phyloP scores from a whole-genome alignment of 2,113 vertebrate species.

The Puma concolor region DNA sequence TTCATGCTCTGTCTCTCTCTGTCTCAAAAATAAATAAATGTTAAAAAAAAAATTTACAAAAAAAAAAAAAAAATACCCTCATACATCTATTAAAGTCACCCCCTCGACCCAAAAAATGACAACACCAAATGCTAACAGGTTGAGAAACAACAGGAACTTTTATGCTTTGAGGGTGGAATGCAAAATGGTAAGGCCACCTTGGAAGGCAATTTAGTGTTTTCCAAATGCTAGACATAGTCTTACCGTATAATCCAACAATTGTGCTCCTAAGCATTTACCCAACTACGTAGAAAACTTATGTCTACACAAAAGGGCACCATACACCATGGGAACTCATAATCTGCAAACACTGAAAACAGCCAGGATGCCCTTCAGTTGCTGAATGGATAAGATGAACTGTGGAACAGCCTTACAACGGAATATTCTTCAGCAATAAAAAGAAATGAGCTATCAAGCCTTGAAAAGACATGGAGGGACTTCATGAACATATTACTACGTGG shows the following conservation, averaged over 20 bases:
- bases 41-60: too few relatives aligned
- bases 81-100: background rate
- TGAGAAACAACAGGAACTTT: background rate
- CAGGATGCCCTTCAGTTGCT: too few relatives aligned
- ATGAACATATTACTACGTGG: too few relatives aligned
- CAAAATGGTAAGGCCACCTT: background rate
- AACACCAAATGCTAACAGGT: background rate
- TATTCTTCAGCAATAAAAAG: background rate
- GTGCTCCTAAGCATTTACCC: background rate
- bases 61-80: background rate
- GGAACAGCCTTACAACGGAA: too few relatives aligned
- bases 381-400: background rate
- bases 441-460: background rate
- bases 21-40: too few relatives aligned
- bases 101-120: background rate
- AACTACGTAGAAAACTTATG: background rate
- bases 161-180: background rate
- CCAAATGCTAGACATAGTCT: background rate
- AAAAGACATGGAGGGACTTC: background rate
- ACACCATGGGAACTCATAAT: background rate
- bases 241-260: background rate
- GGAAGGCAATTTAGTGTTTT: background rate
- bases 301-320: background rate
- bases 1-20: too few relatives aligned
- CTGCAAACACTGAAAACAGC: background rate